Conservation (phyloP, 2,888 invertebrate genomes). For the Cactoblastis cactorum region DNA sequence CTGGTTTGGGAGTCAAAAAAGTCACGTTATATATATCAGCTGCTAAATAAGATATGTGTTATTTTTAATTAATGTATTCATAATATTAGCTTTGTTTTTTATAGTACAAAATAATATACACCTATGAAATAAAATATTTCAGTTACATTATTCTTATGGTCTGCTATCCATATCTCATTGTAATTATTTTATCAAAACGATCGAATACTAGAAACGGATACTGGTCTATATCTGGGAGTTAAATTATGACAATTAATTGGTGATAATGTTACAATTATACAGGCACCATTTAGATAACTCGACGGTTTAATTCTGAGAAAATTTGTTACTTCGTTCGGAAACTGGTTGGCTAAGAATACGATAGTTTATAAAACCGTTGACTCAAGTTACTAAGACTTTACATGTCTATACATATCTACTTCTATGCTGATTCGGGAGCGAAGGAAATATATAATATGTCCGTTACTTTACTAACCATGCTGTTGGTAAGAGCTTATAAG, state of each 20-base stretch:
- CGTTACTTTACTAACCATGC: too few species aligned
- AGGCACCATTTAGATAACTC: conserved; percentile 1
- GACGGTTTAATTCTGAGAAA: neutral
- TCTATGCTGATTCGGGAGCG: too few species aligned
- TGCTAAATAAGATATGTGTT: too few species aligned
- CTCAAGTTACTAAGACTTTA: too few species aligned
- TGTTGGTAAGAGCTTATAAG: too few species aligned
- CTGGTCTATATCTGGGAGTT: neutral
- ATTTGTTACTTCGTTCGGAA: neutral
- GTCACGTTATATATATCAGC: too few species aligned
- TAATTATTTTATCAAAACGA: neutral
- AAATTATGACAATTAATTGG: conserved; percentile 11
- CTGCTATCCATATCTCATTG: neutral
- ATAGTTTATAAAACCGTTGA: too few species aligned
- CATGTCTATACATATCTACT: too few species aligned
- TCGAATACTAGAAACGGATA: neutral
- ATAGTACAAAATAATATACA: neutral
- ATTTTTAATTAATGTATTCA: too few species aligned
- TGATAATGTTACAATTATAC: conserved; percentile 11
- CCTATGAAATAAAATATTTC: neutral
- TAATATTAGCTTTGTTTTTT: too few species aligned
- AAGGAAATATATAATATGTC: too few species aligned
- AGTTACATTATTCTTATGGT: neutral
- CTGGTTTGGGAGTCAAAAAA: neutral
- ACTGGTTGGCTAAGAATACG: neutral